A percentile compares a stretch with the other conserved stretches of the same genome.
These are phyloP conservation scores for Graphium colonna DNA, from an alignment of 2,888 invertebrate species.

Conservation along the genomic window DNA sequence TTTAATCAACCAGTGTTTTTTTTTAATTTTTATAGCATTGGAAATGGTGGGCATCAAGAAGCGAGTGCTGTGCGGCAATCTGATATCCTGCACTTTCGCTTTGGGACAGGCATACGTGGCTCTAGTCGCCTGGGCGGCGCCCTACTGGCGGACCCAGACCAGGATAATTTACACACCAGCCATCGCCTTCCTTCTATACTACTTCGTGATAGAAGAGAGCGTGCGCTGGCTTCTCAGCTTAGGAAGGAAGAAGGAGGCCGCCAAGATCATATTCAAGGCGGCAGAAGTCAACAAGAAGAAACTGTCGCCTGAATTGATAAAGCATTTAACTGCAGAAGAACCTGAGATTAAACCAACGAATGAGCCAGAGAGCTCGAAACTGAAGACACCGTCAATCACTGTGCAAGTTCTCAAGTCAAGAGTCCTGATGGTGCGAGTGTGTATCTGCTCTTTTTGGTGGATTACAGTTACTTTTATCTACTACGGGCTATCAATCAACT, in stretches of 20 bases:
- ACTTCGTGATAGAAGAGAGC: conserved; percentile 83
- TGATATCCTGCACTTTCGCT: conserved; percentile 82
- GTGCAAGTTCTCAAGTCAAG: conserved; percentile 71
- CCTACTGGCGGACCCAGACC: conserved; percentile 83
- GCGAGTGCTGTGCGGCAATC: conserved; percentile 69
- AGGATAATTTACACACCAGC: conserved; percentile 82
- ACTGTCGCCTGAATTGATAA: conserved; percentile 53
- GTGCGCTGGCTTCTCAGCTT: conserved; percentile 86
- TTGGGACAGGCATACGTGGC: conserved; percentile 83
- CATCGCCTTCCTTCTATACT: conserved; percentile 80
- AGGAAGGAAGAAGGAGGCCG: conserved; percentile 72
- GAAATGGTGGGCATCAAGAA: conserved; percentile 66
- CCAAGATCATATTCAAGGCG: conserved; percentile 56
- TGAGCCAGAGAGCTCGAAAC: not conserved
- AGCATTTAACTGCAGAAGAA: conserved; percentile 36
- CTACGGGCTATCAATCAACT: conserved; percentile 89
- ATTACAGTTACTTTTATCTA: conserved; percentile 88
- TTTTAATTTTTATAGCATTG: conserved; percentile 33
- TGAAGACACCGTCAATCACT: conserved; percentile 35
- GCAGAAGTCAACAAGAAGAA: conserved; percentile 66
- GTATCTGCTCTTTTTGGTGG: conserved; percentile 88
- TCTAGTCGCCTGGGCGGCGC: conserved; percentile 80
- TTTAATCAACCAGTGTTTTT: no score
- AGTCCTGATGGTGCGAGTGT: conserved; percentile 44
- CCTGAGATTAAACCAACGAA: conserved; percentile 10